A percentile compares a stretch with the other conserved stretches of the same genome.
phyloP scores from a whole-genome alignment of 2,113 vertebrate genomes.

The Aspidoscelis tigris region DNA sequence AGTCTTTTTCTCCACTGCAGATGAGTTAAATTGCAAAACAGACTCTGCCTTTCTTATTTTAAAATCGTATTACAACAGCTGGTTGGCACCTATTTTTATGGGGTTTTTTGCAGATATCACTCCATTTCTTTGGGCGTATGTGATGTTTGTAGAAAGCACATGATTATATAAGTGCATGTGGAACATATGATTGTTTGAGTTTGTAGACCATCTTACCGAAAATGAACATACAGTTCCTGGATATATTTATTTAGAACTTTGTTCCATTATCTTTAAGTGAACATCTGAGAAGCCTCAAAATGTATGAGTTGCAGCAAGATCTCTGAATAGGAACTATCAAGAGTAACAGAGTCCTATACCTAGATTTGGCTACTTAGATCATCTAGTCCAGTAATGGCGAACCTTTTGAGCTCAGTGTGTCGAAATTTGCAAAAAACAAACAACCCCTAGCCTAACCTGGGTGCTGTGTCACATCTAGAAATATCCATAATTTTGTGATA shows the following conservation, averaged over 20 bases:
- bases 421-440: no score
- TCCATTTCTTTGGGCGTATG: background rate
- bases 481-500: no score
- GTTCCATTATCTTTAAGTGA: background rate
- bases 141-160: background rate
- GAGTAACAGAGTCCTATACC: background rate
- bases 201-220: background rate
- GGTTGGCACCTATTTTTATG: background rate
- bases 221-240: background rate
- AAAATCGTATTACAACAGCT: background rate
- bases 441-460: no score
- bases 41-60: background rate
- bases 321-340: background rate
- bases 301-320: background rate
- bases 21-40: background rate
- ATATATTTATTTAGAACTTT: background rate
- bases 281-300: background rate
- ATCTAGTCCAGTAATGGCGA: background rate
- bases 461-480: no score
- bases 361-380: background rate
- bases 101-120: background rate
- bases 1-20: background rate
- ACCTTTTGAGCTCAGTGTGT: no score
- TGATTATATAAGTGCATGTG: background rate
- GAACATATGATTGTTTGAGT: background rate